A percentile compares a stretch with the other conserved stretches of the same genome.
phyloP scores from a whole-genome alignment of 2,797 vertebrate genomes.

The Myotis findleyi region DNA sequence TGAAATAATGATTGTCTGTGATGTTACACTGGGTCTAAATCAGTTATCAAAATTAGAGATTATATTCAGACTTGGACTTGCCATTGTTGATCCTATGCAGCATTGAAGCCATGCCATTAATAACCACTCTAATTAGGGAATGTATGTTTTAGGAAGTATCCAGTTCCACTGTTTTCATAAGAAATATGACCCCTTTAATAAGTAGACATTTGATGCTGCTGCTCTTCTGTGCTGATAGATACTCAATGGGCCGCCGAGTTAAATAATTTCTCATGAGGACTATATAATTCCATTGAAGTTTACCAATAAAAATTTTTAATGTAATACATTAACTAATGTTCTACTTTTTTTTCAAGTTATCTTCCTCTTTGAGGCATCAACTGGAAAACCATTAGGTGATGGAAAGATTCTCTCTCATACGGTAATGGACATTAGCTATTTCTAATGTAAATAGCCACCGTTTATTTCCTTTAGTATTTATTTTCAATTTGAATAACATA shows the following conservation, averaged over 20 bases:
- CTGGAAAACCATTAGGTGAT: constrained; percentile 94
- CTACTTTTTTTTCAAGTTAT: constrained; percentile 87
- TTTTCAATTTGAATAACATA: constrained; percentile 57
- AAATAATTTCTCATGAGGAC: constrained; percentile 41
- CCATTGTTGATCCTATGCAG: not conserved
- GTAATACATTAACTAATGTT: not conserved
- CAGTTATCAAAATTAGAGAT: constrained; percentile 5
- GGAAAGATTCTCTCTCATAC: constrained; percentile 95
- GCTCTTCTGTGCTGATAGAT: constrained; percentile 2
- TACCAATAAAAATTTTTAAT: constrained; percentile 43
- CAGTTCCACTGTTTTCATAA: not conserved
- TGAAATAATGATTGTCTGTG: not conserved
- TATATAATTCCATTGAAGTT: constrained; percentile 1
- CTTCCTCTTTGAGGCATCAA: constrained; percentile 94
- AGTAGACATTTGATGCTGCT: constrained; percentile 5
- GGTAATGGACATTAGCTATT: constrained; percentile 85
- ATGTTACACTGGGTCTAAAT: not conserved
- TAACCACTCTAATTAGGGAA: constrained; percentile 39
- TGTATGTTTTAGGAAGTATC: not conserved
- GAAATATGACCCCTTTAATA: not conserved
- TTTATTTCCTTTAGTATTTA: constrained; percentile 1
- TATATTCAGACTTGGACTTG: constrained; percentile 33
- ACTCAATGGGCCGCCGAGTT: not conserved
- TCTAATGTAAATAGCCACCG: constrained; percentile 25
- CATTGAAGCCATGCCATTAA: constrained; percentile 3